Evolutionary conservation across 2,797 vertebrate species (phyloP).

Genomic region (Gobionotothen gibberifrons): DNA sequence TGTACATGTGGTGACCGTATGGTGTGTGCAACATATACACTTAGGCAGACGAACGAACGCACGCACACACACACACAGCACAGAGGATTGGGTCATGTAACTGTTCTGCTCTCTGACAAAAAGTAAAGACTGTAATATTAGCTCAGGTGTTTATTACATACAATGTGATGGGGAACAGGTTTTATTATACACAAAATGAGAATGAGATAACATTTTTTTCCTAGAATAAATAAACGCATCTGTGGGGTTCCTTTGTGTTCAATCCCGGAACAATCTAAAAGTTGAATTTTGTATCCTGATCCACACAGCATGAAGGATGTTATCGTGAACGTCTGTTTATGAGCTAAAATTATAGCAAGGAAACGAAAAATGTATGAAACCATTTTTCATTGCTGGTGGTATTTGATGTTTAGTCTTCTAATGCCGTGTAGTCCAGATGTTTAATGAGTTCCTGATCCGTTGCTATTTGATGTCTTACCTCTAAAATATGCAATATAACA

Average conservation of each 20-base stretch:
- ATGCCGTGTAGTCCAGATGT: too few species aligned
- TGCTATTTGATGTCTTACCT: too few species aligned
- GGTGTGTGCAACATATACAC: slow-evolving; percentile 51
- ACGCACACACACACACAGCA: slow-evolving; percentile 28
- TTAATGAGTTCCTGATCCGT: too few species aligned
- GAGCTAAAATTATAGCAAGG: slow-evolving; percentile 18
- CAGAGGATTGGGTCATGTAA: slow-evolving; percentile 47
- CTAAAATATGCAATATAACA: too few species aligned
- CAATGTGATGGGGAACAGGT: slow-evolving; percentile 42
- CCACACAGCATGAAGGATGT: slow-evolving; percentile 25
- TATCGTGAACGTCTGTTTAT: slow-evolving; percentile 35
- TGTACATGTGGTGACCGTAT: slow-evolving; percentile 81
- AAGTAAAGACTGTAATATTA: slow-evolving; percentile 61
- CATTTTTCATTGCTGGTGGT: slow-evolving; percentile 20
- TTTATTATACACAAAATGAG: slow-evolving; percentile 34
- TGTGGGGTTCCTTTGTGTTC: slow-evolving; percentile 5
- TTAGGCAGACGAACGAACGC: not conserved
- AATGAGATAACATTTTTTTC: slow-evolving; percentile 5
- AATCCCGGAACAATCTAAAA: slow-evolving; percentile 22
- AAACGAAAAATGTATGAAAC: slow-evolving; percentile 30
- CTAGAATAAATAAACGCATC: slow-evolving; percentile 36
- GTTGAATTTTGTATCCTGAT: slow-evolving; percentile 19
- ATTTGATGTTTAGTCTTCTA: slow-evolving; percentile 8
- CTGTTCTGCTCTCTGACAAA: slow-evolving; percentile 52
- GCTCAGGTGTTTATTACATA: slow-evolving; percentile 62